A percentile compares a stretch with the other conserved stretches of the same genome.
phyloP scores from a whole-genome alignment of 2,888 invertebrate species.

The Eupithecia subumbrata region DNA sequence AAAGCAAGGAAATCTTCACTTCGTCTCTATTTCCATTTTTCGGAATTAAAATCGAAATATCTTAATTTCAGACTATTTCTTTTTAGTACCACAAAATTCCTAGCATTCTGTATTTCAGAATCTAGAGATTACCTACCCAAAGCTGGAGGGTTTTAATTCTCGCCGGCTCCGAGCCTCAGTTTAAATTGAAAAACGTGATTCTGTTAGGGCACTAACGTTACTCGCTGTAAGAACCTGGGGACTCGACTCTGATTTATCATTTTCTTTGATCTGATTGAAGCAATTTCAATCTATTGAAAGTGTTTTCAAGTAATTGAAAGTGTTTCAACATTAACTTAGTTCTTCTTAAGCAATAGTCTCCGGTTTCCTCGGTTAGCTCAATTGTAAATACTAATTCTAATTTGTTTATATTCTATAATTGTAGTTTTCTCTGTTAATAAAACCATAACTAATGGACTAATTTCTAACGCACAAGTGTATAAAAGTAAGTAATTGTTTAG shows the following conservation, averaged over 20 bases:
- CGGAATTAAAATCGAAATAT: not conserved
- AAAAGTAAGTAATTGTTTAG: not conserved
- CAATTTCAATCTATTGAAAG: not conserved
- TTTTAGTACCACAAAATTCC: not conserved
- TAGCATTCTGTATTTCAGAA: not conserved
- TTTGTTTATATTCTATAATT: too few relatives aligned
- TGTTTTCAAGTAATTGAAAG: not conserved
- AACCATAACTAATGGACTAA: too few relatives aligned
- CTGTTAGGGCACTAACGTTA: not conserved
- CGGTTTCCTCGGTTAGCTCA: too few relatives aligned
- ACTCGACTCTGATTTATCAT: not conserved
- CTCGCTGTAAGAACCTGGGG: not conserved
- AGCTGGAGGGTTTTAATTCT: not conserved
- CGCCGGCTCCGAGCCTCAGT: not conserved
- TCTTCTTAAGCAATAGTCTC: too few relatives aligned
- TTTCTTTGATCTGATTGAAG: not conserved
- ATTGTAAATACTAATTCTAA: too few relatives aligned
- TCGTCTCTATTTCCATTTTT: not conserved
- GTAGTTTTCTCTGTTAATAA: not conserved
- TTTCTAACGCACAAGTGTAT: not conserved
- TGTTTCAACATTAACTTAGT: not conserved
- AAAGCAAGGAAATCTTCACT: not conserved
- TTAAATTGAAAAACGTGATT: constrained; percentile 6
- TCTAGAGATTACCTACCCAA: not conserved
- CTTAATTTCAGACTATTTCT: not conserved